Evolutionary conservation across 2,113 vertebrate genomes (phyloP), one percentile per base, ranked within the genome.

Genomic region (Dascyllus trimaculatus): DNA sequence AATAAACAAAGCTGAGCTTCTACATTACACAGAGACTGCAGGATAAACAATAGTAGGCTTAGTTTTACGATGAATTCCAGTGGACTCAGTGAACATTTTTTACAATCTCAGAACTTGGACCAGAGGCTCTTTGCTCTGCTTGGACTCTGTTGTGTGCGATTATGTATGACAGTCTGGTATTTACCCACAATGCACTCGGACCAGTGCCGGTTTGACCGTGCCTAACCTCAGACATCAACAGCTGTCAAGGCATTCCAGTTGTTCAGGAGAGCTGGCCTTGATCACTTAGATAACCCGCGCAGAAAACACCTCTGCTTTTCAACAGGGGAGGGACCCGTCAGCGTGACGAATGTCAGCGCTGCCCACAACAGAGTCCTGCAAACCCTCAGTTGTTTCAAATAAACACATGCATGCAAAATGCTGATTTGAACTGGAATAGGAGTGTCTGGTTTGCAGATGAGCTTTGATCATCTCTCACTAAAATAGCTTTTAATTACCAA

Each of bases 11-110:
- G 11, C 18, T 56, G 7, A 51, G 74, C 80, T 70, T 72, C 60
- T 22, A 78, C 71, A 71, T 75, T 85, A 74, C 67, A 81, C 80
- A 74, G 62, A 75, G 67, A 75, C 71, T 45, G 71, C 75, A 69
- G 70, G 24, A 26, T 67, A 82, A 86, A 86, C 90, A 80, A 63
- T 46, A 71, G 40, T 22, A 65, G 68, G 64, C 56, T 68, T 2
- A 22, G 60, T 75, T 88, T 86, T 75, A 83, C 78, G 81, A 84
- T 2, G 4, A 75, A 85, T 86, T 86, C 83, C 77, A 86, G 82
- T 68, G 63, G 76, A 82, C 54, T 65, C 43, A 0, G 22, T 46
- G 18, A 21, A 1, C 48, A 9, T 43, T 40, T 64, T 81, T 85
- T 62, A 67, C 59, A 38, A 52, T 52, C 46, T 60, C 48, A 64